Conservation (phyloP, 2,113 vertebrate genomes). For the Dromiciops gliroides region DNA sequence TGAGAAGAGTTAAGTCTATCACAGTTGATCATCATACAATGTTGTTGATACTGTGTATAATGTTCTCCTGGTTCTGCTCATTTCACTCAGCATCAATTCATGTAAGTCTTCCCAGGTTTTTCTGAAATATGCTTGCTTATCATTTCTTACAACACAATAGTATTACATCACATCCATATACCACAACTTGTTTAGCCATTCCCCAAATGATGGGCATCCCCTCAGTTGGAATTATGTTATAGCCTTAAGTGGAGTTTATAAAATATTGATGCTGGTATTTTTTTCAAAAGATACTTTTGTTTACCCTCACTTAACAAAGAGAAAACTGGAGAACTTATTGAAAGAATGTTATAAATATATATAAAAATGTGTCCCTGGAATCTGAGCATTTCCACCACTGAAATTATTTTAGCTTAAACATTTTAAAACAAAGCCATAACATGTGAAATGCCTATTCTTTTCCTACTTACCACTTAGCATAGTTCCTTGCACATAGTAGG, state of each 20-base stretch:
- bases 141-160: too few relatives aligned
- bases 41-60: too few relatives aligned
- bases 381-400: background rate
- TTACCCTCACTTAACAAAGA: background rate
- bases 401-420: slow-evolving; percentile 29
- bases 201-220: too few relatives aligned
- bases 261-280: background rate
- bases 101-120: too few relatives aligned
- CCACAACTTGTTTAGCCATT: too few relatives aligned
- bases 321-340: background rate
- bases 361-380: background rate
- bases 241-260: background rate
- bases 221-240: too few relatives aligned
- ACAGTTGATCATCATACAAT: too few relatives aligned
- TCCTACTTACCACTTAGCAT: background rate
- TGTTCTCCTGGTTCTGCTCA: too few relatives aligned
- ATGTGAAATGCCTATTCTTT: slow-evolving; percentile 19
- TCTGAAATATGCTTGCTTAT: too few relatives aligned
- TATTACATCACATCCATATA: too few relatives aligned
- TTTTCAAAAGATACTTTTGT: background rate
- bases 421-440: slow-evolving; percentile 11
- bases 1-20: too few relatives aligned
- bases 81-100: too few relatives aligned
- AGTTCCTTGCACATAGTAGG: background rate
- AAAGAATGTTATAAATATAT: background rate